Percentiles rank a stretch among this genome's conserved stretches.
Conservation (phyloP, 1,140 invertebrate species). For the Euwallacea similis region DNA sequence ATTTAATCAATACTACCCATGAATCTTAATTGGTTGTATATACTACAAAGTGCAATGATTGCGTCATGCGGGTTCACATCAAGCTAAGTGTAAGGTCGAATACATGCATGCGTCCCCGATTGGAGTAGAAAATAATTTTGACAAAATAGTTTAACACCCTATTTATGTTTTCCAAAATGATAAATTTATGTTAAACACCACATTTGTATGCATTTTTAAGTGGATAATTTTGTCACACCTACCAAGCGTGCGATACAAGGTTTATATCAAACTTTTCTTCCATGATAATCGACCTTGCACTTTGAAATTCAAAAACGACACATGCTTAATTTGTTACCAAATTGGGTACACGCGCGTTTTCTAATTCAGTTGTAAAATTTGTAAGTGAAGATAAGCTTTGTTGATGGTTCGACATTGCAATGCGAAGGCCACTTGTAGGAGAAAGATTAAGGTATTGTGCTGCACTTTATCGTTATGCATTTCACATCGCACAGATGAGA, state of each 20-base stretch:
- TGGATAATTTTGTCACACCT: not conserved
- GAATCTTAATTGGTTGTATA: not conserved
- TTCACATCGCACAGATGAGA: no score
- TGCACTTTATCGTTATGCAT: no score
- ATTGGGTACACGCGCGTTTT: not conserved
- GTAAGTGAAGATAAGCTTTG: no score
- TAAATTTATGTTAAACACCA: not conserved
- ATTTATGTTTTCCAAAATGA: not conserved
- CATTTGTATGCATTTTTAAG: not conserved
- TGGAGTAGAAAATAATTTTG: not conserved
- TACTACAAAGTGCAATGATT: not conserved
- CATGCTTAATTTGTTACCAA: conserved; percentile 1
- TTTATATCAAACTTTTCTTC: not conserved
- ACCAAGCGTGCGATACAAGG: not conserved
- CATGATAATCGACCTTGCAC: not conserved
- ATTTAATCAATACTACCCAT: not conserved
- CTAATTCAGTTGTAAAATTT: not conserved
- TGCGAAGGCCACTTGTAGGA: no score
- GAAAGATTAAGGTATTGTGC: no score
- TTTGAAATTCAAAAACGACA: not conserved
- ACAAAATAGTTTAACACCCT: not conserved
- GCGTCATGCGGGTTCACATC: not conserved
- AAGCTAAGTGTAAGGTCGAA: not conserved
- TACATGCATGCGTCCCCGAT: not conserved
- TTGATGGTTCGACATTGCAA: no score